A percentile compares a stretch with the other conserved stretches of the same genome.
These are phyloP conservation scores for Drosophila atripex DNA, from an alignment of 2,888 invertebrate species.

Conservation along the genomic window DNA sequence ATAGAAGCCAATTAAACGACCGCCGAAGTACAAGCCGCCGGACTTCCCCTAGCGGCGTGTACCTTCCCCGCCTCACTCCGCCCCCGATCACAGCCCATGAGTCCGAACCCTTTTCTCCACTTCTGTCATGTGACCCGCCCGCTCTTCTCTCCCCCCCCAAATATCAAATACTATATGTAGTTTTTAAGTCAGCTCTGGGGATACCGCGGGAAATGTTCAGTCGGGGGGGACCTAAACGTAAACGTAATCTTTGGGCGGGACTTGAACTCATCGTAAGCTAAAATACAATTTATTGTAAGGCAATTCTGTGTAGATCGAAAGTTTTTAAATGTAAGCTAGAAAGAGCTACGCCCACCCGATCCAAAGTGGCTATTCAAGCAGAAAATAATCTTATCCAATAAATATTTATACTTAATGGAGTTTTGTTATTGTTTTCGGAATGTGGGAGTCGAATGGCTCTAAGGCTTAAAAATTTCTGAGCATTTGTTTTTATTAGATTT, in stretches of 20 bases:
- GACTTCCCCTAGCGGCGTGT: slow-evolving; percentile 66
- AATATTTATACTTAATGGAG: slow-evolving; percentile 31
- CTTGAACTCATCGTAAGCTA: slow-evolving; percentile 33
- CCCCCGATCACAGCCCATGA: slow-evolving; percentile 3
- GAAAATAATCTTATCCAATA: slow-evolving; percentile 36
- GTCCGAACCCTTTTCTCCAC: neutral
- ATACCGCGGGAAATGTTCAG: neutral
- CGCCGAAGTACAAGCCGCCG: slow-evolving; percentile 80
- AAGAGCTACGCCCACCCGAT: slow-evolving; percentile 15
- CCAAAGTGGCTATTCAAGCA: slow-evolving; percentile 20
- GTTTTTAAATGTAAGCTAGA: slow-evolving; percentile 33
- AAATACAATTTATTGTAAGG: slow-evolving; percentile 57
- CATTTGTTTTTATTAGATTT: too few species aligned
- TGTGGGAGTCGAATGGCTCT: neutral
- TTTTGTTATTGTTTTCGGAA: neutral
- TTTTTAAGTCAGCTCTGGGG: neutral
- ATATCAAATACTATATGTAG: slow-evolving; percentile 1
- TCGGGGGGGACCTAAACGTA: neutral
- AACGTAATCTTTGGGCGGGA: slow-evolving; percentile 19
- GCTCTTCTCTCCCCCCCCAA: neutral
- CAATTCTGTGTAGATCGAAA: slow-evolving; percentile 37
- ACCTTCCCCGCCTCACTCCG: neutral
- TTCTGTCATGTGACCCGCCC: neutral
- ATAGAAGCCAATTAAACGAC: slow-evolving; percentile 82
- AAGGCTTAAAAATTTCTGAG: neutral